Conservation (phyloP, 1,140 invertebrate species). For the Drosophila ogumai region DNA sequence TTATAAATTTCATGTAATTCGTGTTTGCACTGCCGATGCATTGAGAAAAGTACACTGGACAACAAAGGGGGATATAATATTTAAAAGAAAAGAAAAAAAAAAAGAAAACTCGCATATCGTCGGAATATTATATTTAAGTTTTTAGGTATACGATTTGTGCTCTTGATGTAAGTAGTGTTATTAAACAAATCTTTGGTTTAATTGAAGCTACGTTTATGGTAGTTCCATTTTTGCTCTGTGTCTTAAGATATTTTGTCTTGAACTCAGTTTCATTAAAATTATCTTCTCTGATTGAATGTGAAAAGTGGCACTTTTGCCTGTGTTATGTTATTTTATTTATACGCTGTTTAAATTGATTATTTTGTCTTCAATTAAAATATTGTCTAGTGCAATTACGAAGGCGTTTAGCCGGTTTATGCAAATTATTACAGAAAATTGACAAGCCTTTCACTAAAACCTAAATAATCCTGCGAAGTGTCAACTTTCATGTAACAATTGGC, state of each 20-base stretch:
- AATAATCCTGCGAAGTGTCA: slow-evolving; percentile 61
- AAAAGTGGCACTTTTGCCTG: not conserved
- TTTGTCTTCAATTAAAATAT: not conserved
- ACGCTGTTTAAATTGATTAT: not conserved
- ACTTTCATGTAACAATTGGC: slow-evolving; percentile 84
- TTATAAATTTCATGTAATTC: slow-evolving; percentile 65
- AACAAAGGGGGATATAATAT: not conserved
- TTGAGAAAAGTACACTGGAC: slow-evolving; percentile 29
- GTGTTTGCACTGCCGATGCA: slow-evolving; percentile 46
- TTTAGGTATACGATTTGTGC: too few relatives aligned
- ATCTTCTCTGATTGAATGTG: not conserved
- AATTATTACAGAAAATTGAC: slow-evolving; percentile 77
- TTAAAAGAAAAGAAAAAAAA: too few relatives aligned
- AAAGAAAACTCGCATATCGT: too few relatives aligned
- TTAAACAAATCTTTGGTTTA: not conserved
- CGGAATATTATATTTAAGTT: too few relatives aligned
- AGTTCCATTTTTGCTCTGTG: not conserved
- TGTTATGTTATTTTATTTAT: not conserved
- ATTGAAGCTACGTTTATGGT: not conserved
- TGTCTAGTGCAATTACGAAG: not conserved
- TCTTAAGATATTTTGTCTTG: not conserved
- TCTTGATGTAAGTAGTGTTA: too few relatives aligned
- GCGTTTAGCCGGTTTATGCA: slow-evolving; percentile 25
- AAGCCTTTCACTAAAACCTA: slow-evolving; percentile 21
- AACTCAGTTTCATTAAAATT: not conserved